phyloP scores from a whole-genome alignment of 2,797 vertebrate species.

The Pogonophryne albipinna region DNA sequence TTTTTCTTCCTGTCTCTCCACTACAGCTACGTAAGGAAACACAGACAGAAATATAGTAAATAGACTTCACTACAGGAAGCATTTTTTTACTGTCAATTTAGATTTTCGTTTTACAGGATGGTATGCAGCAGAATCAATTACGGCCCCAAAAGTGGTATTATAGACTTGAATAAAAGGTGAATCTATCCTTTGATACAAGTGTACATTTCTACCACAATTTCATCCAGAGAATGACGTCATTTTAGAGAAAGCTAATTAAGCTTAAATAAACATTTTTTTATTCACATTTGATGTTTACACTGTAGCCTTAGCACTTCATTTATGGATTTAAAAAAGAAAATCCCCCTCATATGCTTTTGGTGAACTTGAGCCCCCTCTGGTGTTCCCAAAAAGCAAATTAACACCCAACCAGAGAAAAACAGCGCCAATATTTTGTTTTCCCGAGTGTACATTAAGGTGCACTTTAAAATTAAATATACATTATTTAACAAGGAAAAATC shows the following conservation, averaged over 20 bases:
- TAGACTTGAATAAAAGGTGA: not conserved
- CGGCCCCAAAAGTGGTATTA: not conserved
- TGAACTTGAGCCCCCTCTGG: slow-evolving; percentile 58
- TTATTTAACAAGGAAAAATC: slow-evolving; percentile 12
- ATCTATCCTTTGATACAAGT: not conserved
- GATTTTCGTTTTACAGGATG: not conserved
- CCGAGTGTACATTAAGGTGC: slow-evolving; percentile 22
- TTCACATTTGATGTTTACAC: not conserved
- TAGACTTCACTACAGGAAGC: not conserved
- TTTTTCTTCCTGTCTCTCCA: not conserved
- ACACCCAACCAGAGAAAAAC: not conserved
- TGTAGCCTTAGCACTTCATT: not conserved
- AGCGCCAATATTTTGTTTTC: not conserved
- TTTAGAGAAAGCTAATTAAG: not conserved
- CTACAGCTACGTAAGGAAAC: not conserved
- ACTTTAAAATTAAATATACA: slow-evolving; percentile 21
- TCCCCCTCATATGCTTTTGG: not conserved
- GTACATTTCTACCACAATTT: not conserved
- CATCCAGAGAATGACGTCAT: too few relatives aligned
- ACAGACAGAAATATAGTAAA: not conserved
- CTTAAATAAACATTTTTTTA: not conserved
- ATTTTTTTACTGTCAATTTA: not conserved
- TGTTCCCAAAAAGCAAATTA: slow-evolving; percentile 21
- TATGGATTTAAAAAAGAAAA: not conserved
- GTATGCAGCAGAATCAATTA: not conserved